Evolutionary conservation across 2,113 vertebrate genomes (phyloP).

Genomic region (Strigops habroptila): DNA sequence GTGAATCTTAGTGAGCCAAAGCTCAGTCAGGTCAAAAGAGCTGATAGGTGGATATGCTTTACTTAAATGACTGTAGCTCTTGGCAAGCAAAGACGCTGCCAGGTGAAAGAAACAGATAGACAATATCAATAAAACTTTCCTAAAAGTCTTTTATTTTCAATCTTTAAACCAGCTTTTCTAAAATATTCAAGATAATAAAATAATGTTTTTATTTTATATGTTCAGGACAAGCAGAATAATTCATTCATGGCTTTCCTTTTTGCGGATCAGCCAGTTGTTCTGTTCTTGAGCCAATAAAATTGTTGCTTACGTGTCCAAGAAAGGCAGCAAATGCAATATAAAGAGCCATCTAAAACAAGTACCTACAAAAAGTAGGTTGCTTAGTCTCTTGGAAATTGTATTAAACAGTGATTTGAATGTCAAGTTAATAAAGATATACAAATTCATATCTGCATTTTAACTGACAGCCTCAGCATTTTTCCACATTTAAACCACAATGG

Average conservation of each 20-base stretch:
- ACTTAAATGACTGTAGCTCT: background rate
- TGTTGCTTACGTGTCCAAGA: background rate
- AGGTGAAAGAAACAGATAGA: slow-evolving; percentile 13
- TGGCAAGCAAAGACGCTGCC: background rate
- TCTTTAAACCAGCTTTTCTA: background rate
- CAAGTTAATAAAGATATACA: background rate
- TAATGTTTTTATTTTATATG: background rate
- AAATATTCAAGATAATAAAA: slow-evolving; percentile 21
- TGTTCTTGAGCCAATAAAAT: background rate
- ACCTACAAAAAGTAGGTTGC: background rate
- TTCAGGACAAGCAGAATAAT: background rate
- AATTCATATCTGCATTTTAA: background rate
- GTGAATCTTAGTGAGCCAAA: background rate
- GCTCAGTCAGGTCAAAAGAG: background rate
- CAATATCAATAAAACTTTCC: background rate
- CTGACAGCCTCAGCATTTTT: background rate
- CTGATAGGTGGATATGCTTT: background rate
- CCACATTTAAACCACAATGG: background rate
- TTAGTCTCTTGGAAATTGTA: background rate
- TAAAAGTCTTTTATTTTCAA: background rate
- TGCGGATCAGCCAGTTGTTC: background rate
- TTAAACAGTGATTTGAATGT: slow-evolving; percentile 1
- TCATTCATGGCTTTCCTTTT: background rate
- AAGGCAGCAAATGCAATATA: background rate
- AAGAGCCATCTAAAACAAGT: background rate